These are phyloP conservation scores for Sarcophaga bullata DNA, from an alignment of 1,140 invertebrate species.

Conservation along the genomic window DNA sequence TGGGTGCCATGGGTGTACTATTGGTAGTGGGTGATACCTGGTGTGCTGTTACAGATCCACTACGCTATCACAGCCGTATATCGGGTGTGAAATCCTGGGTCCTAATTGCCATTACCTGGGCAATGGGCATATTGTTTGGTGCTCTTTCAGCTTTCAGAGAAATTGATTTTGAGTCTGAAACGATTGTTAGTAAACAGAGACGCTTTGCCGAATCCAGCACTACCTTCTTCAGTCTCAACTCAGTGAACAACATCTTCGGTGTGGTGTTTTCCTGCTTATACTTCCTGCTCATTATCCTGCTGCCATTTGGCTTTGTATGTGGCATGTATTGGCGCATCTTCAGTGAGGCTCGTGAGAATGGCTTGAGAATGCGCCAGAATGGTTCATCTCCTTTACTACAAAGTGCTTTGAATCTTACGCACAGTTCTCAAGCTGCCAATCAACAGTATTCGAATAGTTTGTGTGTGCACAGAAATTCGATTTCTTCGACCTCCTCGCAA, in stretches of 20 bases:
- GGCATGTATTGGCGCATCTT: conserved; percentile 80
- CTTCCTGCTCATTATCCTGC: conserved; percentile 71
- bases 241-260: conserved; percentile 57
- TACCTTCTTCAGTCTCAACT: conserved; percentile 49
- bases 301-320: conserved; percentile 74
- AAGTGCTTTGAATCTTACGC: conserved; percentile 61
- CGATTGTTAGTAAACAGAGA: conserved; percentile 52
- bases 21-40: conserved; percentile 88
- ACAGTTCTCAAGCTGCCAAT: conserved; percentile 61
- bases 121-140: conserved; percentile 71
- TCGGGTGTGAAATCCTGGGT: conserved; percentile 77
- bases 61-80: conserved; percentile 83
- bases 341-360: conserved; percentile 76
- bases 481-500: conserved; percentile 54
- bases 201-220: conserved; percentile 52
- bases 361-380: conserved; percentile 74
- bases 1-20: conserved; percentile 75
- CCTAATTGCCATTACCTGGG: conserved; percentile 76
- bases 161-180: conserved; percentile 57
- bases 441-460: conserved; percentile 63
- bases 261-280: conserved; percentile 66
- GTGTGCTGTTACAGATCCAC: conserved; percentile 85
- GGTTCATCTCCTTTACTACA: conserved; percentile 70
- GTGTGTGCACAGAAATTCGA: conserved; percentile 59
- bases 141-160: conserved; percentile 66